phyloP scores from a whole-genome alignment of 2,113 vertebrate genomes.

The Oncorhynchus kisutch region DNA sequence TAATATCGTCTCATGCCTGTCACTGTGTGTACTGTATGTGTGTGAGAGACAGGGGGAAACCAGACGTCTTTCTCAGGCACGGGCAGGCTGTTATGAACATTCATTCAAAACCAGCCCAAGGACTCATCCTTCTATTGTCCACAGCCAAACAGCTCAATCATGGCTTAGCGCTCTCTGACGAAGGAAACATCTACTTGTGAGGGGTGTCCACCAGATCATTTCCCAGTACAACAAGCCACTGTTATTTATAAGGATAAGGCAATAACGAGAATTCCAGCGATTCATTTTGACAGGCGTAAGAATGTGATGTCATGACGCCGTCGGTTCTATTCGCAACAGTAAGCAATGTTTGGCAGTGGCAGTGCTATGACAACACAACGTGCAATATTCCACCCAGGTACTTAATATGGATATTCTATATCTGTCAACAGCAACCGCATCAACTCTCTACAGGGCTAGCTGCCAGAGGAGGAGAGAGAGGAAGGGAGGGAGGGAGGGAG shows the following conservation, averaged over 20 bases:
- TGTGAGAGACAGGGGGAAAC: conserved; percentile 1
- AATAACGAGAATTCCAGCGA: neutral
- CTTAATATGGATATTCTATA: conserved; percentile 4
- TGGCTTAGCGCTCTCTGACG: too few species aligned
- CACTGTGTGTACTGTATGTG: neutral
- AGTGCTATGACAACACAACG: neutral
- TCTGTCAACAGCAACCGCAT: conserved; percentile 43
- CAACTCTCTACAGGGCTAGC: conserved; percentile 45
- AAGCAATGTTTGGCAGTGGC: neutral
- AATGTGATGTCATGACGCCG: neutral
- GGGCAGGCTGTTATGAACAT: conserved; percentile 6
- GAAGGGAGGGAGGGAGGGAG: neutral
- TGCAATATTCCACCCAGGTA: neutral
- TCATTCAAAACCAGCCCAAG: conserved; percentile 6
- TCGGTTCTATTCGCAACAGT: neutral
- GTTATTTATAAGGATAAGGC: conserved; percentile 33
- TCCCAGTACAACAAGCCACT: conserved; percentile 21
- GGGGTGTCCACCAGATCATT: too few species aligned
- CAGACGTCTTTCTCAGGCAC: conserved; percentile 25
- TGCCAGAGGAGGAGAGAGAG: neutral
- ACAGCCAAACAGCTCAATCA: neutral
- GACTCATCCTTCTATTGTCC: neutral
- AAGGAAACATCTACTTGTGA: too few species aligned
- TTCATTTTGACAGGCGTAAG: neutral
- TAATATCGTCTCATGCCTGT: neutral